Evolutionary conservation across 2,113 vertebrate species (phyloP).

Genomic region (Penelope pileata): DNA sequence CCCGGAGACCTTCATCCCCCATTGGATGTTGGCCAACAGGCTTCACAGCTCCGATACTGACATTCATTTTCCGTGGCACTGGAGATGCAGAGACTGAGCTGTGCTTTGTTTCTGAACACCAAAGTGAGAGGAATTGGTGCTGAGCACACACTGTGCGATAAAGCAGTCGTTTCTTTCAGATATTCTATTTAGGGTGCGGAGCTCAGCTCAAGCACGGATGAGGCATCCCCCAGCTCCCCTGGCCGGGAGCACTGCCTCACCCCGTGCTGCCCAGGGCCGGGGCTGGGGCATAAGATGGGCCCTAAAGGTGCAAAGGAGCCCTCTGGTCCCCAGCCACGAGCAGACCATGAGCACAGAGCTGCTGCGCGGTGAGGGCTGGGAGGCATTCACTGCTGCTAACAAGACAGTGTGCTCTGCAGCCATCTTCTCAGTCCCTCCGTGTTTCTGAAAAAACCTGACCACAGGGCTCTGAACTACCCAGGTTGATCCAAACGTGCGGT

Average conservation of each 20-base stretch:
- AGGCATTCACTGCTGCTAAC: background rate
- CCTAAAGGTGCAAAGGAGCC: accelerated
- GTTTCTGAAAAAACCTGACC: no score
- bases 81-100: background rate
- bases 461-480: background rate
- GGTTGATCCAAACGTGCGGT: background rate
- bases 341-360: accelerated
- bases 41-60: background rate
- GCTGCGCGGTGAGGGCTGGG: no score
- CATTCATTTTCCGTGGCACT: background rate
- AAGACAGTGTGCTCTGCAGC: background rate
- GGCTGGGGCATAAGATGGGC: background rate
- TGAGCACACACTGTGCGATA: background rate
- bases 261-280: background rate
- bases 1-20: no score
- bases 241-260: background rate
- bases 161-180: background rate
- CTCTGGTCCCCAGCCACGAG: background rate
- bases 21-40: background rate
- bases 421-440: background rate
- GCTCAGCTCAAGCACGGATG: background rate
- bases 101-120: background rate
- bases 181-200: background rate
- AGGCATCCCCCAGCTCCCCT: background rate
- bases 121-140: background rate